phyloP scores from a whole-genome alignment of 2,797 vertebrate genomes.

The Garrulus glandarius region DNA sequence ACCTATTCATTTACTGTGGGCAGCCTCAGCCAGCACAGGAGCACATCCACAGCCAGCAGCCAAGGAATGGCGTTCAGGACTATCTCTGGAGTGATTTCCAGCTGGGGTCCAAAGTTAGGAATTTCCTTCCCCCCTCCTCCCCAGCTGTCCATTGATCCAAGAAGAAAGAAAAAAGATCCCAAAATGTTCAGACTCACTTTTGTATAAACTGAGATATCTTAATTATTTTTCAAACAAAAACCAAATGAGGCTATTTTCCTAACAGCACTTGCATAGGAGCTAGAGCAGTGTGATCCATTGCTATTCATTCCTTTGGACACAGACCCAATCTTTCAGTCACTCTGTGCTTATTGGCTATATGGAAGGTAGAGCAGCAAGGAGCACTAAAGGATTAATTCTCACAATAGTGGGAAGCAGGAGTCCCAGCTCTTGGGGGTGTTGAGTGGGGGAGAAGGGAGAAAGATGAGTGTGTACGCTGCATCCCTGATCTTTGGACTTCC shows the following conservation, averaged over 20 bases:
- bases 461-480: neutral
- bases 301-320: conserved; percentile 3
- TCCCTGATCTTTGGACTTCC: neutral
- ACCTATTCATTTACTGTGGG: neutral
- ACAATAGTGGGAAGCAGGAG: conserved; percentile 43
- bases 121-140: neutral
- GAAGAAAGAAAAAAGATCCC: neutral
- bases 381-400: conserved; percentile 40
- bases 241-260: neutral
- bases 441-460: neutral
- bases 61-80: neutral
- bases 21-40: neutral
- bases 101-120: neutral
- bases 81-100: neutral
- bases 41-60: neutral
- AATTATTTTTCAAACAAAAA: neutral
- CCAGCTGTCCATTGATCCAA: neutral
- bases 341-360: neutral
- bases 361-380: conserved; percentile 33
- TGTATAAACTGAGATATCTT: neutral
- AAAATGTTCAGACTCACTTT: neutral
- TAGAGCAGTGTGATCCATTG: neutral
- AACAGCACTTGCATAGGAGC: neutral
- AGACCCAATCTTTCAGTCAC: neutral
- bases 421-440: neutral